Percentiles rank a stretch among this genome's conserved stretches.
Evolutionary conservation across 2,888 invertebrate species (phyloP).

Genomic region (Gnatocerus cornutus): DNA sequence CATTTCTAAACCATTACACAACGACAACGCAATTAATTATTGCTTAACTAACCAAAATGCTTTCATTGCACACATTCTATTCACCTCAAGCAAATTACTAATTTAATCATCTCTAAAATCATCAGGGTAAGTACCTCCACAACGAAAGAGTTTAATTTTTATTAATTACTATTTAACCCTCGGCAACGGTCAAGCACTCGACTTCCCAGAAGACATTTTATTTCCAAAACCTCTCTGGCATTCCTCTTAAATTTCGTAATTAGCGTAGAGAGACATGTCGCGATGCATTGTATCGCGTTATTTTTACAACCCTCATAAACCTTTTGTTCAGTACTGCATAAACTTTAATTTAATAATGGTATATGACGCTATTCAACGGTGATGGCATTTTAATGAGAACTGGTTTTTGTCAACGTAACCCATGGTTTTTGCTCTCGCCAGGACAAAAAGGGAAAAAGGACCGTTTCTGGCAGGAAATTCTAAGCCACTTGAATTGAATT

Average conservation of each 20-base stretch:
- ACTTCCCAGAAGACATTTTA: neutral
- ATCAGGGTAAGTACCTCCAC: no score
- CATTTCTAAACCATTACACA: slow-evolving; percentile 44
- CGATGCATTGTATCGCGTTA: slow-evolving; percentile 10
- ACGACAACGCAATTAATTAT: neutral
- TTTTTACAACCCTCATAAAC: slow-evolving; percentile 32
- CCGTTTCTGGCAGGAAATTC: neutral
- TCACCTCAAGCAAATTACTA: no score
- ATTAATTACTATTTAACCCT: no score
- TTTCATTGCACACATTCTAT: neutral
- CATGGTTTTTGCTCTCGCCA: slow-evolving; percentile 7
- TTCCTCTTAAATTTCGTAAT: neutral
- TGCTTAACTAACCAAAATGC: slow-evolving; percentile 1
- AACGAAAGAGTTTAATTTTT: no score
- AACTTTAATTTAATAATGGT: slow-evolving; percentile 24
- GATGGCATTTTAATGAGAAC: slow-evolving; percentile 30
- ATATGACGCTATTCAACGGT: slow-evolving; percentile 26
- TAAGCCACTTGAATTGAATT: no score
- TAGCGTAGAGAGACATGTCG: slow-evolving; percentile 9
- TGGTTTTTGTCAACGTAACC: slow-evolving; percentile 18
- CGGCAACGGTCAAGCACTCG: no score
- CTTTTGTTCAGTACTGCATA: slow-evolving; percentile 20
- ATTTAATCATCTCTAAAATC: no score
- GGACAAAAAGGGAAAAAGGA: neutral
- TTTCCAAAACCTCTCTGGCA: no score